Conservation (phyloP, 2,888 invertebrate species). For the Trissolcus japonicus region DNA sequence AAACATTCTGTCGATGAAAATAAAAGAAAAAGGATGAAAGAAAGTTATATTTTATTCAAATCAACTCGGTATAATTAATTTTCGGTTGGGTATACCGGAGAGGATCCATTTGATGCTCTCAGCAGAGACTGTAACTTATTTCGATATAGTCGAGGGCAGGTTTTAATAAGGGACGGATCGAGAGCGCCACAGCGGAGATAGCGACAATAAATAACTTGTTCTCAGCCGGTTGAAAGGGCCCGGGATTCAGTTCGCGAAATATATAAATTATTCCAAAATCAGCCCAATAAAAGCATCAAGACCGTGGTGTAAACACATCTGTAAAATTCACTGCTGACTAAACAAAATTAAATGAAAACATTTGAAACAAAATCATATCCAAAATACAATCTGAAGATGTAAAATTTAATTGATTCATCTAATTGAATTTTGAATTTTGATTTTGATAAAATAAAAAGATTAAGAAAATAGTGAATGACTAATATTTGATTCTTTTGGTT, state of each 20-base stretch:
- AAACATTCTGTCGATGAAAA: neutral
- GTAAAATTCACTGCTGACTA: constrained; percentile 36
- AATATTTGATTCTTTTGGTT: neutral
- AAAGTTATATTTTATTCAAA: too few species aligned
- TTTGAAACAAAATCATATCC: constrained; percentile 25
- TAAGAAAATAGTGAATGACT: too few species aligned
- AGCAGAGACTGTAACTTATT: constrained; percentile 67
- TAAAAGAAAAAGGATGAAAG: too few species aligned
- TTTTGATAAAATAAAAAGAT: too few species aligned
- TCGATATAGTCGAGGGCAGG: constrained; percentile 73
- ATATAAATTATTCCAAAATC: constrained; percentile 54
- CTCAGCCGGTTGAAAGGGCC: constrained; percentile 72
- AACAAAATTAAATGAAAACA: constrained; percentile 40
- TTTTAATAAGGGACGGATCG: constrained; percentile 75
- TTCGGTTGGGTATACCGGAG: neutral
- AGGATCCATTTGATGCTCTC: constrained; percentile 1
- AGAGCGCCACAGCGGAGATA: constrained; percentile 70
- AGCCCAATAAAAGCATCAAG: constrained; percentile 51
- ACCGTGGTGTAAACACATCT: constrained; percentile 54
- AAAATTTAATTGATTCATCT: too few species aligned
- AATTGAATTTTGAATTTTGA: too few species aligned
- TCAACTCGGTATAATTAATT: too few species aligned
- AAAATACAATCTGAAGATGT: too few species aligned
- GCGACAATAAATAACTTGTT: constrained; percentile 75
- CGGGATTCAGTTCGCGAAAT: constrained; percentile 58